Percentiles rank a stretch among this genome's conserved stretches.
These are phyloP conservation scores for Sinelater perroti DNA, from an alignment of 2,888 invertebrate species.

Conservation along the genomic window DNA sequence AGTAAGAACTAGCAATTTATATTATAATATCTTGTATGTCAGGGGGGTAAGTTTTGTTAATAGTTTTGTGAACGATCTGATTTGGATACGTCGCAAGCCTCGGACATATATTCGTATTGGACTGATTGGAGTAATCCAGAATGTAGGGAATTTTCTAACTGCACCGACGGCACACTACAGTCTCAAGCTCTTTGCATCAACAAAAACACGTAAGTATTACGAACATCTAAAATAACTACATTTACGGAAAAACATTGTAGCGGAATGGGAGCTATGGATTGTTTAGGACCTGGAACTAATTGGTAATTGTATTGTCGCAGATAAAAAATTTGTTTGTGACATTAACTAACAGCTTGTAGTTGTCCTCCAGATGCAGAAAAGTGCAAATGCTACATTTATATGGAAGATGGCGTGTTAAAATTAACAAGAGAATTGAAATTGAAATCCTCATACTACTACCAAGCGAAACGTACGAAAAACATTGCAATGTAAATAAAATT, in stretches of 20 bases:
- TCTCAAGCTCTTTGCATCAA: conserved; percentile 56
- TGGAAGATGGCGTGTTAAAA: conserved; percentile 44
- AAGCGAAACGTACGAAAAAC: neutral
- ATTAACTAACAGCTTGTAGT: conserved; percentile 45
- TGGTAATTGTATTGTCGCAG: conserved; percentile 49
- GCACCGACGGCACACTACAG: conserved; percentile 47
- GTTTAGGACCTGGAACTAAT: conserved; percentile 59
- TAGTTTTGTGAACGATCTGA: conserved; percentile 58
- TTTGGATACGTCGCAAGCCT: conserved; percentile 49
- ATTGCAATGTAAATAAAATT: no score
- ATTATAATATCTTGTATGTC: no score
- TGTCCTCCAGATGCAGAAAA: conserved; percentile 47
- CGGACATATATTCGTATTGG: conserved; percentile 55
- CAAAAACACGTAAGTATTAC: conserved; percentile 54
- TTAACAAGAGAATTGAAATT: conserved; percentile 34
- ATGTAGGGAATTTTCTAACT: conserved; percentile 43
- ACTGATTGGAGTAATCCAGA: conserved; percentile 54
- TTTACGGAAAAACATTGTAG: conserved; percentile 47
- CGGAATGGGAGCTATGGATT: conserved; percentile 54
- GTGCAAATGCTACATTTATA: conserved; percentile 50
- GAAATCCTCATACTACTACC: neutral
- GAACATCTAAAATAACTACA: conserved; percentile 3
- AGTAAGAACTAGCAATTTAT: conserved; percentile 46
- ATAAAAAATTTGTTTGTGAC: conserved; percentile 7
- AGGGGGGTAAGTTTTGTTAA: no score